A percentile compares a stretch with the other conserved stretches of the same genome.
Conservation (phyloP, 2,113 vertebrate genomes). For the Rissa tridactyla region DNA sequence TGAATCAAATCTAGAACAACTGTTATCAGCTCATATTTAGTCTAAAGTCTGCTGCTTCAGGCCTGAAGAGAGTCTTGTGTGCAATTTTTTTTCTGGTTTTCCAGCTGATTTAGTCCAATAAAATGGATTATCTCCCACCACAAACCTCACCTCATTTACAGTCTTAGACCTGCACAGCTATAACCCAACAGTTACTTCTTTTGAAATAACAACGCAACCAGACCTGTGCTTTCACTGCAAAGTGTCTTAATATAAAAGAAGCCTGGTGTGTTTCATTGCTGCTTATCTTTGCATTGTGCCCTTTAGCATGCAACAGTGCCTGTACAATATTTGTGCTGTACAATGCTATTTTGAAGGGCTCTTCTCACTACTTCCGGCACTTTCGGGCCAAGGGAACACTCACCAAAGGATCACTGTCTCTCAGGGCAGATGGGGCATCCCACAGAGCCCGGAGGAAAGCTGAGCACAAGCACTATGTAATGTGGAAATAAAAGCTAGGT, state of each 20-base stretch:
- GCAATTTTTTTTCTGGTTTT: background rate
- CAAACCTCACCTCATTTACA: background rate
- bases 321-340: background rate
- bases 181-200: background rate
- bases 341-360: background rate
- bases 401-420: background rate
- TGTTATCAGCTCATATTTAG: background rate
- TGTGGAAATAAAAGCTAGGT: background rate
- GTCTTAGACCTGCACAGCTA: background rate
- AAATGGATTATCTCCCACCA: background rate
- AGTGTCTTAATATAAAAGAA: background rate
- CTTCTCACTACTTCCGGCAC: background rate
- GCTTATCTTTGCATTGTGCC: background rate
- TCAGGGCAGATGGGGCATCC: accelerated
- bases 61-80: background rate
- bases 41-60: background rate
- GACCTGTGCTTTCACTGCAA: background rate
- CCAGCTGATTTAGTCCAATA: background rate
- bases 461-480: background rate
- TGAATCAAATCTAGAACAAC: background rate
- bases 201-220: accelerated
- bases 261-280: background rate
- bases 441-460: background rate
- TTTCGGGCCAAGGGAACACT: background rate
- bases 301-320: background rate